A percentile compares a stretch with the other conserved stretches of the same genome.
phyloP scores from a whole-genome alignment of 2,888 invertebrate genomes.

The Yponomeuta evonymella region DNA sequence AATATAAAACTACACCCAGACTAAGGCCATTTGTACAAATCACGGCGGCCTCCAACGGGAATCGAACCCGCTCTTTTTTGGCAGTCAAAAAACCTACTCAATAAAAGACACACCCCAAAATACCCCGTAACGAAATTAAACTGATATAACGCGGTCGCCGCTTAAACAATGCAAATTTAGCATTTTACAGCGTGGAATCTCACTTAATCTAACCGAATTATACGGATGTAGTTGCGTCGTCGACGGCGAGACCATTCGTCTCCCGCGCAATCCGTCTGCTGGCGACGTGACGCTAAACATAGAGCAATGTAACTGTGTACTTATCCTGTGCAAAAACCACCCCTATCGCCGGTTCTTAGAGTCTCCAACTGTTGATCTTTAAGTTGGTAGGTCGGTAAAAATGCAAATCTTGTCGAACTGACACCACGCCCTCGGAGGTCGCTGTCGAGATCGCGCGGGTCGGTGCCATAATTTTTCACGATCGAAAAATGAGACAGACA shows the following conservation, averaged over 20 bases:
- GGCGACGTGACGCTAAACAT: constrained; percentile 41
- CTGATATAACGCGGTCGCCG: background rate
- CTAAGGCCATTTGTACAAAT: too few relatives aligned
- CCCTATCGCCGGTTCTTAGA: background rate
- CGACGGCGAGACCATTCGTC: constrained; percentile 59
- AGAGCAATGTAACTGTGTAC: background rate
- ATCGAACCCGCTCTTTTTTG: too few relatives aligned
- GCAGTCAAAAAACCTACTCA: too few relatives aligned
- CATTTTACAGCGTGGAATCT: constrained; percentile 4
- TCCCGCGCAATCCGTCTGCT: constrained; percentile 60
- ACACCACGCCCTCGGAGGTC: constrained; percentile 59
- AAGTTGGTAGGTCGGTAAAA: constrained; percentile 47
- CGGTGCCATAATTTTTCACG: constrained; percentile 60
- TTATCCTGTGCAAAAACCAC: background rate
- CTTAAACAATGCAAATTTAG: constrained; percentile 1
- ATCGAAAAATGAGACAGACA: constrained; percentile 64
- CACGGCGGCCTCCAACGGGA: too few relatives aligned
- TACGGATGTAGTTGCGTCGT: constrained; percentile 12
- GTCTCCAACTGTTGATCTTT: background rate
- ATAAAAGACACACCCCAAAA: background rate
- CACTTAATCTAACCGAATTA: constrained; percentile 6
- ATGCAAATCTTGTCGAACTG: constrained; percentile 67
- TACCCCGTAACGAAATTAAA: background rate
- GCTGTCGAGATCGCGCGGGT: constrained; percentile 36
- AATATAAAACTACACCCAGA: too few relatives aligned